Evolutionary conservation across 1,140 invertebrate genomes (phyloP), one percentile per base, ranked within the genome.

Genomic region (Bradynema listronoti): DNA sequence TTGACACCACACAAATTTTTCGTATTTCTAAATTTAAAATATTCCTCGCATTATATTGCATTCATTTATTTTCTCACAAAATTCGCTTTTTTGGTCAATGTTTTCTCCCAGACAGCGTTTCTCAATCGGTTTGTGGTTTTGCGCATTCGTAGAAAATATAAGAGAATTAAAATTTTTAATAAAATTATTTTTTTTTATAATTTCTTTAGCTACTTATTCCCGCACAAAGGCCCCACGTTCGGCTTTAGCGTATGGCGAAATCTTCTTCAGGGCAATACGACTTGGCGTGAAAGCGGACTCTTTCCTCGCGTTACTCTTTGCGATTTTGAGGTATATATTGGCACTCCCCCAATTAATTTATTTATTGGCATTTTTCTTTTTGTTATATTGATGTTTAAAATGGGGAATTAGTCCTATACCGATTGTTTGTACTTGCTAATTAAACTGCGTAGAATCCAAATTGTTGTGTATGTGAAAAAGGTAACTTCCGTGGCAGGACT

Each of bases 241-340:
- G 72, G 72, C 7, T 72, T 72, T 32, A 46, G 63, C 29, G 59
- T 65, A 19, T 71, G 61, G 60, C 33, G 46, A 5, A 50, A 52
- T 34, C 47, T 75, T 4, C 46, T 59, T 9, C 47, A 50, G 4
- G 63, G 74, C 14, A 75, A 78, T 27, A 43, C 49, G 22, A 71
- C 73, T 2, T 75, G 73, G 73, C 71, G 66, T 30, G 66, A 80
- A 16, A 80, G 77, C 27, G 72, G 61, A 22, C 32, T 63, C 25
- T 63, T 63, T 36, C 61, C 61, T 0, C 65, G 81, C 29, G 81
- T 83, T 6, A 82, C 82, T 22, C 71, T 82, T 47, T 83, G 82
- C 68, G 80, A 83, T 67, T 83, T 83, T 67, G 76, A 81, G 53
- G 81, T 82, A 32, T 69, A 78, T 25, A 58, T 43, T n/a, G n/a